phyloP scores from a whole-genome alignment of 1,140 invertebrate genomes.

The Bicyclus anynana region DNA sequence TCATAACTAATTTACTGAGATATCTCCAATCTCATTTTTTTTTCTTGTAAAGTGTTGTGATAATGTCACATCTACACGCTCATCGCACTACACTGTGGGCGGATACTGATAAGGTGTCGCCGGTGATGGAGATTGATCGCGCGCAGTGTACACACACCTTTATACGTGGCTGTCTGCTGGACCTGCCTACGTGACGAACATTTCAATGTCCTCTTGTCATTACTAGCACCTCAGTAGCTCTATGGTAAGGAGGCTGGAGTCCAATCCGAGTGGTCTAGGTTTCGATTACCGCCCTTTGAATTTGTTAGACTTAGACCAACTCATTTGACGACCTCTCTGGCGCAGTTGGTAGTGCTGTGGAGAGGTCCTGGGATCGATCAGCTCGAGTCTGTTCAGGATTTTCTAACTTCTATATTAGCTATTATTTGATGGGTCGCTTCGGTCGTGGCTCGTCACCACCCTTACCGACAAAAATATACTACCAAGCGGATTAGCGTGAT shows the following conservation, averaged over 20 bases:
- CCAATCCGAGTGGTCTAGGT: too few species aligned
- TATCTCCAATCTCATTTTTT: neutral
- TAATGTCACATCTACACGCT: slow-evolving; percentile 29
- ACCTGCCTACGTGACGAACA: slow-evolving; percentile 43
- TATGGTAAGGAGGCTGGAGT: too few species aligned
- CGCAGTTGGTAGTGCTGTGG: too few species aligned
- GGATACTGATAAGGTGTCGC: slow-evolving; percentile 57
- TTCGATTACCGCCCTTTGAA: too few species aligned
- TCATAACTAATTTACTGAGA: too few species aligned
- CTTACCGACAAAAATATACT: neutral
- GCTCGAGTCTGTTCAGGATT: too few species aligned
- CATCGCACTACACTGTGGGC: slow-evolving; percentile 23
- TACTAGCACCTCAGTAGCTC: too few species aligned
- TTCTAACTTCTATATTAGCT: too few species aligned
- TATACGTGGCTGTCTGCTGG: slow-evolving; percentile 33
- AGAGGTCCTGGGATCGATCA: too few species aligned
- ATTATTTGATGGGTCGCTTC: neutral
- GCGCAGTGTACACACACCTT: slow-evolving; percentile 55
- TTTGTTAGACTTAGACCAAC: too few species aligned
- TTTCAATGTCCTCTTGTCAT: slow-evolving; percentile 12
- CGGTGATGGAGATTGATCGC: slow-evolving; percentile 67
- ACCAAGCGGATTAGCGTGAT: neutral
- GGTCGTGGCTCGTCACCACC: neutral
- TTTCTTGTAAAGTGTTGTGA: neutral
- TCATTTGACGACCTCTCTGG: too few species aligned